Conservation (phyloP, 2,797 vertebrate genomes). For the Spinus pinus region DNA sequence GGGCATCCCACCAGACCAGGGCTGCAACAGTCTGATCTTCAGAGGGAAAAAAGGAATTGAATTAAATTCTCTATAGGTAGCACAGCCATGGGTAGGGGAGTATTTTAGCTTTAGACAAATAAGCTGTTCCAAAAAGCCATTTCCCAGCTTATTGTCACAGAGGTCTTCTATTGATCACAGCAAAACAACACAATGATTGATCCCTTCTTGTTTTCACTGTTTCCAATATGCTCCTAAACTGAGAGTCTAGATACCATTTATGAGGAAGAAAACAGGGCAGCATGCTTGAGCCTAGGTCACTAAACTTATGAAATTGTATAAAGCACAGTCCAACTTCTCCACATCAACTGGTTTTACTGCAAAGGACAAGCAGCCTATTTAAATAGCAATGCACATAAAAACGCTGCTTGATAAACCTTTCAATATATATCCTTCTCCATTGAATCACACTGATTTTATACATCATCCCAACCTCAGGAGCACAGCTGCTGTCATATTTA, state of each 20-base stretch:
- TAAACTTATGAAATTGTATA: background rate
- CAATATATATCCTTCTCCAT: background rate
- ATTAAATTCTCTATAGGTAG: background rate
- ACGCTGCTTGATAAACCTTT: background rate
- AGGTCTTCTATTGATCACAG: background rate
- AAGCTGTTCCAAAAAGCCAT: background rate
- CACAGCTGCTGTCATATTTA: background rate
- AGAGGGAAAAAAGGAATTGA: background rate
- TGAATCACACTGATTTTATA: background rate
- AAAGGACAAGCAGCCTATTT: background rate
- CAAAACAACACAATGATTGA: background rate
- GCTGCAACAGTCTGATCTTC: background rate
- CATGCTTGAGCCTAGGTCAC: background rate
- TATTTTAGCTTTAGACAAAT: background rate
- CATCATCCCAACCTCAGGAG: background rate
- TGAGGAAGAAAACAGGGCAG: background rate
- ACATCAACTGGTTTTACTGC: background rate
- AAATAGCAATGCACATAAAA: background rate
- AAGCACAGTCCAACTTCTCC: background rate
- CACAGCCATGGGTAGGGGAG: background rate
- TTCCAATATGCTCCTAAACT: background rate
- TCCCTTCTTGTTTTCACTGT: background rate
- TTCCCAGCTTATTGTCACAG: constrained; percentile 1
- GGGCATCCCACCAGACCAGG: background rate
- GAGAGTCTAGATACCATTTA: background rate